Evolutionary conservation across 2,113 vertebrate species (phyloP), one percentile per base, ranked within the genome.

Genomic region (Brachyhypopomus gauderio): DNA sequence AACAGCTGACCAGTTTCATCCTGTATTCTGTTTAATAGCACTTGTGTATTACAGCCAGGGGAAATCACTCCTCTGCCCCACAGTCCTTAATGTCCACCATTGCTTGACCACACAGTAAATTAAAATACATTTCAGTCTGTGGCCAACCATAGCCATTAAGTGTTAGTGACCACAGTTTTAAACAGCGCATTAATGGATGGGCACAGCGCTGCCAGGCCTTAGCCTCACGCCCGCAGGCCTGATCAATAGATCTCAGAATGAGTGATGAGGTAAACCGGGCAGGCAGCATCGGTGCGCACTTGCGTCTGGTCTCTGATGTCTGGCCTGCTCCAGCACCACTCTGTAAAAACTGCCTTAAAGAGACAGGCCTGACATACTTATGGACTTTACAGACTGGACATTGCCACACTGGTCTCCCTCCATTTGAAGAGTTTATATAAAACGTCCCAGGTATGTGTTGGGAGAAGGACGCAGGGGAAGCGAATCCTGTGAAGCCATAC

Each of bases 71-170:
- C 90, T 93, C 91, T 89, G n/a, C 85, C 85, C 86, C 90, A 88
- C 79, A 77, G 85, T 90, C 75, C 75, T 84, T 90, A 91, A 88
- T 82, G 88, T 89, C 89, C 90, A 91, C 89, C 86, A 89, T 89
- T 87, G 89, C 85, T 89, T 92, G 90, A 94, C 90, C 90, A 87
- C 90, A 87, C 89, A 82, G 86, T 86, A 90, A 90, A 88, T 90
- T 93, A 89, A 79, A 93, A 92, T 91, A 72, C n/a, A 89, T 89
- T 92, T 92, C 63, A 91, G 92, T 92, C 91, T 91, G 85, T 82
- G 86, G 89, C 85, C 82, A 87, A 89, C 88, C 87, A 89, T 90
- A 89, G 92, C 91, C 87, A 88, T 90, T 88, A 86, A 90, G 80
- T 85, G 89, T 87, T 80, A 90, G 86, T 91, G 90, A 91, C 92